Base-by-base conservation (phyloP, 2,113 vertebrate genomes). In the Gavia stellata region DNA sequence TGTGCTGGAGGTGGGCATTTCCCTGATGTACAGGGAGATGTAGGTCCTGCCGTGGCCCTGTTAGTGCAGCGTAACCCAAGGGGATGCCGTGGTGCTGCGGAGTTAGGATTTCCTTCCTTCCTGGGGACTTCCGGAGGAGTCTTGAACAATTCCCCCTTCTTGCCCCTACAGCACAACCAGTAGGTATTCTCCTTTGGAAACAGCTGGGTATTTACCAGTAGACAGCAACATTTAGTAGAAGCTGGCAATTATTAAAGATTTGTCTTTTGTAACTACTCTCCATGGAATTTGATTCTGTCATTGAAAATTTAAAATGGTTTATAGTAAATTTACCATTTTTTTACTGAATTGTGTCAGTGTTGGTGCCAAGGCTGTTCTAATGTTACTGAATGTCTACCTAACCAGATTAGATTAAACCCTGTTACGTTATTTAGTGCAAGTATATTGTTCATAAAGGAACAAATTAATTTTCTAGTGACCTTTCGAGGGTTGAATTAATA, bases 41-140 rank as follows among this genome's bases (percentile, higher is more conserved):
- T 9, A 26, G 25, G 38, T 71, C n/a, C 47, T 81, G 34, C 28
- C 0, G 0, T 26, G 38, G 31, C 44, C 36, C 14, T 1, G 0
- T 3, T 61, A 23, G 34, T 44, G 62, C 44, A 40, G 3, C 2
- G 2, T 34, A 65, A 9, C 17, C 59, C 1, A 0, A 34, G 33
- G n/a, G 34, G 34, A 7, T 88, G 58, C 9, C 4, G 1, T 18
- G 53, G 28, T 73, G 31, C 67, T 80, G 83, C 72, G 40, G 66
- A 49, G 0, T 61, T 47, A 26, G 67, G 34, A 24, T 78, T n/a
- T 70, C 18, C 34, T 58, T 66, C 50, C 38, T 9, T 81, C 24
- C 12, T 63, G n/a, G 49, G 33, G 49, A 10, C 44, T 90, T 70
- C 5, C 1, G 5, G 7, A 49, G 80, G 36, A n/a, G 42, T 66